Evolutionary conservation across 2,888 invertebrate species (phyloP), one percentile per base, ranked within the genome.

Genomic region (Euplagia quadripunctaria): DNA sequence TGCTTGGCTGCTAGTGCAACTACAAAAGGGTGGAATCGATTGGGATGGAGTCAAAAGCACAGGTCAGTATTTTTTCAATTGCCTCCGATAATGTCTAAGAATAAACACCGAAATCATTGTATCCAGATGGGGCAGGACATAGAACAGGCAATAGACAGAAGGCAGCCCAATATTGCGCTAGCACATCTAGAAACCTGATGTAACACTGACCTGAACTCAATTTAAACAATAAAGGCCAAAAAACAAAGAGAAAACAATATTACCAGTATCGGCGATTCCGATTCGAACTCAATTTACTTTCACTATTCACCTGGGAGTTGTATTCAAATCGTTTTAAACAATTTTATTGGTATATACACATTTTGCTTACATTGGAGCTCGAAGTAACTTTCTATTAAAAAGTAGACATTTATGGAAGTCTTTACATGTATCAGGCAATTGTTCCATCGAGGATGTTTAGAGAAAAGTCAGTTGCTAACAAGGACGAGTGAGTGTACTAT

Each of bases 221-320:
- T 79, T 76, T 63, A 75, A 78, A 76, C 74, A 78, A 73, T 74
- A 66, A 63, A 75, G 71, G 71, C 67, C 64, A 77, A 79, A 68
- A 79, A 79, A 81, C 73, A 81, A 84, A 86, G 87, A 81, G 88
- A 89, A 89, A 89, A 82, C 82, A 83, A 82, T 83, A 83, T 73
- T 76, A 81, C 79, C 81, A 75, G 79, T 81, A 79, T 79, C 76
- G 77, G 79, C 80, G 81, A 84, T 79, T 80, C 78, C 82, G 80
- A 83, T 77, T 79, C 81, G 82, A 88, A 88, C 87, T 86, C 85
- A 88, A 87, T 88, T 87, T 84, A 87, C 91, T 91, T 90, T 90
- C 90, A 88, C 89, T 85, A 74, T 78, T 82, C 75, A 82, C 76
- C 81, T 77, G 79, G 80, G 84, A 87, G 88, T 84, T 79, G 80